Evolutionary conservation across 2,113 vertebrate genomes (phyloP), one percentile per base, ranked within the genome.

Genomic region (Myotis brandtii): DNA sequence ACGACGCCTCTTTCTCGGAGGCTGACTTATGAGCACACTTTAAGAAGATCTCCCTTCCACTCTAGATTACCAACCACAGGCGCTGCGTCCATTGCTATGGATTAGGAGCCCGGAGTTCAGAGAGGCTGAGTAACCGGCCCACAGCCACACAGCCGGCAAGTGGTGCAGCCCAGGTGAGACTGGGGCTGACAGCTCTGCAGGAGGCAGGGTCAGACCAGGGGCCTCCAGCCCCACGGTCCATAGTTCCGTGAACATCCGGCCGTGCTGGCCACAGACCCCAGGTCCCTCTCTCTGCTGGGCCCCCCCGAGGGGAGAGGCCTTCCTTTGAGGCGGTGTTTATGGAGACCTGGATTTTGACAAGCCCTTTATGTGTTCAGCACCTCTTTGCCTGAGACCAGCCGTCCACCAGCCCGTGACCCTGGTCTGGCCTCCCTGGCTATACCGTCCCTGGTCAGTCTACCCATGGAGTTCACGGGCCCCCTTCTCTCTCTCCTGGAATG

Each of bases 191-290:
- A 40, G 59, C 69, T 46, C 89, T 23, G 23, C 6, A 46, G 40
- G 18, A 11, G 6, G 14, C 12, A 1, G 30, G 30, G 4, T 30
- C 27, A 62, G 84, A 43, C 9, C 21, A 11, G 10, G 73, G 13
- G 25, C 32, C 37, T 85, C 76, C 32, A n/a, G 46, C 17, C 10
- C 85, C 56, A 1, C 0, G 6, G 43, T 7, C 52, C 54, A 32
- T 13, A 50, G 32, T 20, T 46, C 62, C 2, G 0, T 0, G 40
- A 52, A 7, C 0, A 0, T 21, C 16, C 21, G 6, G 46, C 6
- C 1, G 32, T 14, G 80, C 46, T 1, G 62, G n/a, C 34, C 62
- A 30, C 5, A 21, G 54, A 72, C 70, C 27, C 23, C 59, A 34
- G 46, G 30, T 17, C 30, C 8, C 37, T 9, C 52, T 43, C 73